These are phyloP conservation scores for Parazoanthus atlanticus DNA, from an alignment of 92 coral and sea anemone genomes.

Conservation along the genomic window DNA sequence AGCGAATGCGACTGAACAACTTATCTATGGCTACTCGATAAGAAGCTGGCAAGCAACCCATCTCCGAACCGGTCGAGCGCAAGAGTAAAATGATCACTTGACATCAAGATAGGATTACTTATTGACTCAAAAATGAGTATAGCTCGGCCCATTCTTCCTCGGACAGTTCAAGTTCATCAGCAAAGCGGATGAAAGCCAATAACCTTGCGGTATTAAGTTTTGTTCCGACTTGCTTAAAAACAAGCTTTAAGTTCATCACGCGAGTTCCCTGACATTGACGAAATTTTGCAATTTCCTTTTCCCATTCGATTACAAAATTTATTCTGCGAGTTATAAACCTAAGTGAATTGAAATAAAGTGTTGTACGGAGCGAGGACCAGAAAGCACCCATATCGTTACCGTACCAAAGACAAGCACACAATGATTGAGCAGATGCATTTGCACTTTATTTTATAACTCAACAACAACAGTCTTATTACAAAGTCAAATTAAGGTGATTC, in stretches of 20 bases:
- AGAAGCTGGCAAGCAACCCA: slow-evolving; percentile 6
- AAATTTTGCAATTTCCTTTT: neutral
- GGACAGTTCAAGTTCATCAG: neutral
- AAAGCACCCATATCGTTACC: neutral
- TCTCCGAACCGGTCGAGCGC: neutral
- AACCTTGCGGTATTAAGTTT: neutral
- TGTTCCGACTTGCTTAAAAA: neutral
- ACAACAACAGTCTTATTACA: neutral
- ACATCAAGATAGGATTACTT: neutral
- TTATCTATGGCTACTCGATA: neutral
- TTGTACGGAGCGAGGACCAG: neutral
- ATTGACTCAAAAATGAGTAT: too few relatives aligned
- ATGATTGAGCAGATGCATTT: neutral
- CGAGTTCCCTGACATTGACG: neutral
- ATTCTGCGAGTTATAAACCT: neutral
- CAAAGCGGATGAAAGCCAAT: neutral
- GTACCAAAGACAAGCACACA: neutral
- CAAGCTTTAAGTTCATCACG: neutral
- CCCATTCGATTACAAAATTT: neutral
- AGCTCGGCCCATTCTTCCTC: neutral
- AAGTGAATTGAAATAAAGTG: neutral
- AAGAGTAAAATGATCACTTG: neutral
- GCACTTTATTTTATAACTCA: too few relatives aligned
- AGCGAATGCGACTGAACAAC: slow-evolving; percentile 1
- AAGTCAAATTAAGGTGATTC: slow-evolving; percentile 1